Conservation (phyloP, 2,888 invertebrate species). For the Kuschelorhynchus macadamiae region DNA sequence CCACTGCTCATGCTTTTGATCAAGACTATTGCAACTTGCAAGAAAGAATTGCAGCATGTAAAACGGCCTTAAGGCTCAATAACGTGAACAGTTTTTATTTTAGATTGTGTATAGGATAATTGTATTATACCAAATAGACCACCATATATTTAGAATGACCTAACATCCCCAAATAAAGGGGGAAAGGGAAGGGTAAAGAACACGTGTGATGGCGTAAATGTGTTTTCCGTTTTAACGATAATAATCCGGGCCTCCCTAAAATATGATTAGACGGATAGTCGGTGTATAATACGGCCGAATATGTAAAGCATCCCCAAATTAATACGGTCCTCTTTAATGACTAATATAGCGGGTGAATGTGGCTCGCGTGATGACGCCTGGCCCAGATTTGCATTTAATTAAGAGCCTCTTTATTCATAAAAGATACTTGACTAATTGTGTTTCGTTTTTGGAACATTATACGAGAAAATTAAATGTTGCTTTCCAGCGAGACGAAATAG, state of each 20-base stretch:
- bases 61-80: too few relatives aligned
- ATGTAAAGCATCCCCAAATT: slow-evolving; percentile 53
- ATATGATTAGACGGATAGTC: slow-evolving; percentile 27
- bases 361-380: slow-evolving; percentile 57
- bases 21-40: too few relatives aligned
- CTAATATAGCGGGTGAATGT: slow-evolving; percentile 56
- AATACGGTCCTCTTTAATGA: slow-evolving; percentile 54
- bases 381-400: slow-evolving; percentile 57
- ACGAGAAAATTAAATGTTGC: too few relatives aligned
- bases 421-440: slow-evolving; percentile 23
- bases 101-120: too few relatives aligned
- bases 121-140: too few relatives aligned
- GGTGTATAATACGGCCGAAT: slow-evolving; percentile 43
- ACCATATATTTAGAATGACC: too few relatives aligned
- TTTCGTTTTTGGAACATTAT: slow-evolving; percentile 2
- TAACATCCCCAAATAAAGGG: too few relatives aligned
- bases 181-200: too few relatives aligned
- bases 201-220: slow-evolving; percentile 8
- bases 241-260: slow-evolving; percentile 10
- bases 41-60: too few relatives aligned
- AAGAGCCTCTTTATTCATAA: slow-evolving; percentile 55
- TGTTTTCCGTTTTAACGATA: slow-evolving; percentile 20
- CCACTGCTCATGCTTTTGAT: too few relatives aligned
- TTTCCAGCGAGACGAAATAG: too few relatives aligned
- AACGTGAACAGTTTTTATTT: too few relatives aligned